Percentiles rank a stretch among this genome's conserved stretches.
Evolutionary conservation across 2,888 invertebrate genomes (phyloP).

Genomic region (Xanthorhoe spadicearia): DNA sequence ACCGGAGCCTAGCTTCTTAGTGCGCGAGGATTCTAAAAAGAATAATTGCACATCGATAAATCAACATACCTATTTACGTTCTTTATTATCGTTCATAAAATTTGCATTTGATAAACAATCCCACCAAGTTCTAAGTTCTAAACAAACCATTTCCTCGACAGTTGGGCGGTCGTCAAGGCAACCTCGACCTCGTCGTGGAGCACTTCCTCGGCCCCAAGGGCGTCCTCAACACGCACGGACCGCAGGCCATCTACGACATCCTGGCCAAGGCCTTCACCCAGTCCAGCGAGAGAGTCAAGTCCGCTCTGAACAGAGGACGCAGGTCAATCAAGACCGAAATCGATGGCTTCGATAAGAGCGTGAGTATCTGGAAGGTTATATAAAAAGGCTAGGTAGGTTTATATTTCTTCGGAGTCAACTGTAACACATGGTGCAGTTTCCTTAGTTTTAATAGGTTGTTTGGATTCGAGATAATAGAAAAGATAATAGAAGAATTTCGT

Average conservation of each 20-base stretch:
- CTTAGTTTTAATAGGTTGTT: neutral
- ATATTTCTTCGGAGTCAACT: neutral
- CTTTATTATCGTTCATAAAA: too few species aligned
- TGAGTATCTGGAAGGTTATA: constrained; percentile 46
- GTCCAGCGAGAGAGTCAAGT: constrained; percentile 75
- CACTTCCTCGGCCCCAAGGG: constrained; percentile 91
- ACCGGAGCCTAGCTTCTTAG: too few species aligned
- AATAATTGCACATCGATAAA: too few species aligned
- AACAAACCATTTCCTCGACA: constrained; percentile 36
- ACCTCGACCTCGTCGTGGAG: constrained; percentile 90
- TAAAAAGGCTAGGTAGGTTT: neutral
- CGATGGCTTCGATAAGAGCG: constrained; percentile 77
- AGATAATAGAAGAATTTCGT: too few species aligned
- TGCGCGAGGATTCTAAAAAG: too few species aligned
- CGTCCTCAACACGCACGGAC: constrained; percentile 77
- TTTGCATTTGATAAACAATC: too few species aligned
- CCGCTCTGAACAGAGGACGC: constrained; percentile 68
- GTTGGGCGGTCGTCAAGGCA: constrained; percentile 90
- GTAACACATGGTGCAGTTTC: neutral
- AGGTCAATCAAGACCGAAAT: constrained; percentile 76
- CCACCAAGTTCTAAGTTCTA: neutral
- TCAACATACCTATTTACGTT: too few species aligned
- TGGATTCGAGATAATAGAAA: too few species aligned
- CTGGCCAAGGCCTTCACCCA: constrained; percentile 59
- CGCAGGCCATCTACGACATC: constrained; percentile 68